These are phyloP conservation scores for Syngnathus rostellatus DNA, from an alignment of 2,797 vertebrate genomes.

Conservation along the genomic window DNA sequence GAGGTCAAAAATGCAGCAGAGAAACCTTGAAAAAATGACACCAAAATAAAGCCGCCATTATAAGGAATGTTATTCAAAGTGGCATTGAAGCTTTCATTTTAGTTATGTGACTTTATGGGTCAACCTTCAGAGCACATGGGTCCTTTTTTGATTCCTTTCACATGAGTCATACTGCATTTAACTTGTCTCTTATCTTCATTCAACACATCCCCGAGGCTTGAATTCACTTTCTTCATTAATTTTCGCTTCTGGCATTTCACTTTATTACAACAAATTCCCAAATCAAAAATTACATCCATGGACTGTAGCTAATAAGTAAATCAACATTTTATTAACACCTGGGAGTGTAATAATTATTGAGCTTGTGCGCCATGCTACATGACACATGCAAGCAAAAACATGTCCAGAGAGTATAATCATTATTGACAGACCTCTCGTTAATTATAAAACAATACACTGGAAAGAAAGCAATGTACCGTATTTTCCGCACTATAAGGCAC, in stretches of 20 bases:
- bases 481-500: no score
- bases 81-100: neutral
- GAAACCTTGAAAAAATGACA: neutral
- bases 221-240: neutral
- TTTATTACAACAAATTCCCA: neutral
- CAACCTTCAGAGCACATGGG: neutral
- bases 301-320: no score
- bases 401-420: neutral
- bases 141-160: conserved; percentile 3
- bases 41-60: neutral
- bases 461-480: neutral
- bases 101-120: neutral
- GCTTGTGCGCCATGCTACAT: no score
- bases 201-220: neutral
- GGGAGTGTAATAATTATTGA: no score
- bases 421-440: neutral
- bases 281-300: neutral
- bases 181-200: neutral
- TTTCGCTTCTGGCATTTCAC: neutral
- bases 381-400: no score
- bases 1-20: neutral
- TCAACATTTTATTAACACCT: no score
- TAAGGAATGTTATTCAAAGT: neutral
- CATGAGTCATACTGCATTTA: neutral
- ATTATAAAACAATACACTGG: neutral